Conservation (phyloP, 1,140 invertebrate genomes). For the Solenopsis invicta region DNA sequence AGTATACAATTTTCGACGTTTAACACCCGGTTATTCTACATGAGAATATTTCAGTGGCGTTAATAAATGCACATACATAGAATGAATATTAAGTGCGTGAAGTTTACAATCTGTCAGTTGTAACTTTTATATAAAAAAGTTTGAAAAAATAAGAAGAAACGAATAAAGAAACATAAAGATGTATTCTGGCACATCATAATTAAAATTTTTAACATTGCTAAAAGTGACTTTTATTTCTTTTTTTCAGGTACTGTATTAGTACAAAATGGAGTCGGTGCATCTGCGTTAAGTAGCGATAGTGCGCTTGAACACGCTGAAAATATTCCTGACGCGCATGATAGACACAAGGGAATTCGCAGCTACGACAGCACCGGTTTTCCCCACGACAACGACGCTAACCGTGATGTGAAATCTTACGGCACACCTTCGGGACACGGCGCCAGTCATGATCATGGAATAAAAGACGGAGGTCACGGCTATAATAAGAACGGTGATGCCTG, state of each 20-base stretch:
- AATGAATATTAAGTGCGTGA: not conserved
- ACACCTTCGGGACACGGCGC: not conserved
- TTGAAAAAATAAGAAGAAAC: not conserved
- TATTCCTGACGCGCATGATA: conserved; percentile 20
- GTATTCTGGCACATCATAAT: not conserved
- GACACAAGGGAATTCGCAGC: conserved; percentile 67
- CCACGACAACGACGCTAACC: not conserved
- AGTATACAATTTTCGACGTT: conserved; percentile 6
- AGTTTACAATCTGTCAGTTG: not conserved
- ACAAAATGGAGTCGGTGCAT: not conserved
- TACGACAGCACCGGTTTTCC: conserved; percentile 47
- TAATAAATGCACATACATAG: not conserved
- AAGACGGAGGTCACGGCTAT: not conserved
- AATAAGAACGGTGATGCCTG: conserved; percentile 42
- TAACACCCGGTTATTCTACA: not conserved
- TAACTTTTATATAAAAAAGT: not conserved
- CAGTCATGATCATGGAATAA: not conserved
- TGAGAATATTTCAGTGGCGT: not conserved
- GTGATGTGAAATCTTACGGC: conserved; percentile 23
- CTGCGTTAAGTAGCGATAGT: conserved; percentile 1
- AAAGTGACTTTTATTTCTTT: not conserved
- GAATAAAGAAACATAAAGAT: not conserved
- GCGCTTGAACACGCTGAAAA: conserved; percentile 5
- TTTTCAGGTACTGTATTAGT: conserved; percentile 40
- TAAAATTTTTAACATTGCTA: not conserved